Percentiles rank a stretch among this genome's conserved stretches.
These are phyloP conservation scores for Darevskia mixta DNA, from an alignment of 2,797 vertebrate genomes.

Conservation along the genomic window DNA sequence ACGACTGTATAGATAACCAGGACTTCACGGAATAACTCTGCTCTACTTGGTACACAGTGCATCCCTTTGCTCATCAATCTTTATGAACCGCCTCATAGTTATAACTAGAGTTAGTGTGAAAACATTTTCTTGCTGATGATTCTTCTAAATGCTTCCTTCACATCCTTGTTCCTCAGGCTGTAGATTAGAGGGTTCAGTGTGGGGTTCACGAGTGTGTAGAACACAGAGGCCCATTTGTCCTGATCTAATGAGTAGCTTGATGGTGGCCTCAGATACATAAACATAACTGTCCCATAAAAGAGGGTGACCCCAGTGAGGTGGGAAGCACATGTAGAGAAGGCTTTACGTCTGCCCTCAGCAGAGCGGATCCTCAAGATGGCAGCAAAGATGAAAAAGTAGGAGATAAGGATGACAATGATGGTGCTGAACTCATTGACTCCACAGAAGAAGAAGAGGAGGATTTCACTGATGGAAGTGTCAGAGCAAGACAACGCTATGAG, in stretches of 20 bases:
- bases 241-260: slow-evolving; percentile 66
- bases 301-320: slow-evolving; percentile 58
- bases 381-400: slow-evolving; percentile 57
- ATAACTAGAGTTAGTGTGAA: too few species aligned
- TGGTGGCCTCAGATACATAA: slow-evolving; percentile 66
- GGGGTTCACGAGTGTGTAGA: slow-evolving; percentile 68
- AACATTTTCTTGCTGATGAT: too few species aligned
- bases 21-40: too few species aligned
- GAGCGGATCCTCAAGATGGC: slow-evolving; percentile 59
- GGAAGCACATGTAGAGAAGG: slow-evolving; percentile 70
- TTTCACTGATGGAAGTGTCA: slow-evolving; percentile 53
- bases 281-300: slow-evolving; percentile 69
- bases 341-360: slow-evolving; percentile 55
- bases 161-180: slow-evolving; percentile 66
- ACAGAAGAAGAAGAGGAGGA: slow-evolving; percentile 60
- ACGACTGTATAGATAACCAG: too few species aligned
- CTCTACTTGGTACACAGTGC: too few species aligned
- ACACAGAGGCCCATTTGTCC: slow-evolving; percentile 67
- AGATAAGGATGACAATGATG: slow-evolving; percentile 62
- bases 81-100: too few species aligned
- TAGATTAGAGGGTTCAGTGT: slow-evolving; percentile 73
- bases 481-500: slow-evolving; percentile 73
- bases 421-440: slow-evolving; percentile 66
- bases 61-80: too few species aligned
- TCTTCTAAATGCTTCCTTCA: slow-evolving; percentile 65